Evolutionary conservation across 2,797 vertebrate genomes (phyloP), one percentile per base, ranked within the genome.

Genomic region (Apogon hyalosoma): DNA sequence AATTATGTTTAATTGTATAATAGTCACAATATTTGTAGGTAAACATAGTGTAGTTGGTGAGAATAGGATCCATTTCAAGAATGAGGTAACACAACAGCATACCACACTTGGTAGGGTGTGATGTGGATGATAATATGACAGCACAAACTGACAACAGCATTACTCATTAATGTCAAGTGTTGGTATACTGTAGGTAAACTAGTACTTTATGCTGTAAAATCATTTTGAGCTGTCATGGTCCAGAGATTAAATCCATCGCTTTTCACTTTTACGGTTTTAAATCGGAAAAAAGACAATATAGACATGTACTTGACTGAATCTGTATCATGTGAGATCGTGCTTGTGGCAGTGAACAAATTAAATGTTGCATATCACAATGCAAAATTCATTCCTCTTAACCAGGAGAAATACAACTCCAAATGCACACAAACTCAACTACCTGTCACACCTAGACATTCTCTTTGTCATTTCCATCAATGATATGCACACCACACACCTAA

Each of bases 291-390:
- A 55, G 21, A 80, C 24, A 52, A 18, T 45, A 47, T 8, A 36
- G 16, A 45, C 4, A 1, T 49, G 52, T 79, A 51, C 52, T 19
- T 43, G 28, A 56, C 62, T 60, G 57, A 19, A 60, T 42, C 75
- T 62, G 43, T 57, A 39, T 69, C 51, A 55, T 54, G 72, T 70
- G 63, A 75, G 15, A 10, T 80, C 80, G 73, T 85, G 83, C 78
- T 73, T 72, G 73, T 85, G 86, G 88, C 86, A 91, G 88, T 88
- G 82, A 86, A 57, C 13, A 74, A 80, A 81, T 62, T 1, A 68
- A 84, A 81, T 43, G 56, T 57, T 60, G 65, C 79, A 70, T 71
- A 15, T 78, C 7, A 31, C 55, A 74, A 58, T 57, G 62, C 84
- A 75, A 76, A 50, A 40, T 36, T 74, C 63, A 56, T 60, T 81